These are phyloP conservation scores for Pedicia rivosa DNA, from an alignment of 2,888 invertebrate genomes.

Conservation along the genomic window DNA sequence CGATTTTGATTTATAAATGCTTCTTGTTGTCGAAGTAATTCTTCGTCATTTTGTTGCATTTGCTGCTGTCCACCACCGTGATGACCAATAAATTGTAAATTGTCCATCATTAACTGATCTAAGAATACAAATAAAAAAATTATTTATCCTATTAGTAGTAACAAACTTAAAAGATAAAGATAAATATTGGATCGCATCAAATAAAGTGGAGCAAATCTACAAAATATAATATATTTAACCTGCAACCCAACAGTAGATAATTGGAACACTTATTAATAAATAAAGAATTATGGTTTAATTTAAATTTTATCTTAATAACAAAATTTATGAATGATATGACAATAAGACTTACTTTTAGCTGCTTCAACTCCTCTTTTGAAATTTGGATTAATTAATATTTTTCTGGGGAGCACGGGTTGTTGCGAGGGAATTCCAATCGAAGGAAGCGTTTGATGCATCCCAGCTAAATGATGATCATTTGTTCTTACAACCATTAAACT, in stretches of 20 bases:
- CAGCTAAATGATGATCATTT: no score
- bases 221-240: neutral
- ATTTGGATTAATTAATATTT: conserved; percentile 30
- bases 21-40: conserved; percentile 29
- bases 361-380: conserved; percentile 32
- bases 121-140: conserved; percentile 7
- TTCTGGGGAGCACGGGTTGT: conserved; percentile 16
- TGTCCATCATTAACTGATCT: conserved; percentile 29
- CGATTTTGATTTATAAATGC: conserved; percentile 31
- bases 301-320: no score
- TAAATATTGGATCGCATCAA: neutral
- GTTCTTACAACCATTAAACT: neutral
- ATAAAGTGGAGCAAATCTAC: neutral
- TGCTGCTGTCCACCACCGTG: neutral
- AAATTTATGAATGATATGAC: no score
- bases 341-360: conserved; percentile 26
- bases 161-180: neutral
- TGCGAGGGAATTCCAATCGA: neutral
- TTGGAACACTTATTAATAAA: no score
- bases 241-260: no score
- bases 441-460: conserved; percentile 1
- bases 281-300: neutral
- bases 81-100: conserved; percentile 10
- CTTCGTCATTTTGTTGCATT: conserved; percentile 23
- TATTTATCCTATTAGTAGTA: neutral